These are phyloP conservation scores for Cylas formicarius DNA, from an alignment of 1,140 invertebrate genomes.

Conservation along the genomic window DNA sequence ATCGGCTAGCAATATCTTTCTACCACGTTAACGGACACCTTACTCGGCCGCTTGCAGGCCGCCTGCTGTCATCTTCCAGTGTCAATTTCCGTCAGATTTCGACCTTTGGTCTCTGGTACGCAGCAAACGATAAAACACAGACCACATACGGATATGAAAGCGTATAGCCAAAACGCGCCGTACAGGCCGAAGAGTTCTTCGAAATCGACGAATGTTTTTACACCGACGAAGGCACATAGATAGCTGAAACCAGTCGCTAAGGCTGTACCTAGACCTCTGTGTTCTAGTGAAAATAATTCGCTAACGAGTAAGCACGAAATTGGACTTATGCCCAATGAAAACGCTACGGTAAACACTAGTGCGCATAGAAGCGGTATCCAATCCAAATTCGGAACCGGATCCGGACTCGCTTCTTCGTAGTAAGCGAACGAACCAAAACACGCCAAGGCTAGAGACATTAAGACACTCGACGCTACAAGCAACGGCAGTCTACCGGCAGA, in stretches of 20 bases:
- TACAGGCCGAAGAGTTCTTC: slow-evolving; percentile 67
- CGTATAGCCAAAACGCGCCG: slow-evolving; percentile 84
- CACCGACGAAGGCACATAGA: slow-evolving; percentile 79
- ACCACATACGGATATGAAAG: slow-evolving; percentile 72
- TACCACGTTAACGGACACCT: slow-evolving; percentile 31
- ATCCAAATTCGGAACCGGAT: slow-evolving; percentile 47
- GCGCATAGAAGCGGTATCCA: slow-evolving; percentile 79
- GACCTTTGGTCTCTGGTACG: slow-evolving; percentile 86
- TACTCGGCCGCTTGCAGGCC: slow-evolving; percentile 22
- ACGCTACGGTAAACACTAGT: slow-evolving; percentile 72
- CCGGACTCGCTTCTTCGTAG: slow-evolving; percentile 52
- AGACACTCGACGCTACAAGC: slow-evolving; percentile 69
- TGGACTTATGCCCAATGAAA: slow-evolving; percentile 81
- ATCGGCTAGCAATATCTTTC: slow-evolving; percentile 32
- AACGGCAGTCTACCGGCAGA: slow-evolving; percentile 68
- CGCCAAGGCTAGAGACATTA: slow-evolving; percentile 73
- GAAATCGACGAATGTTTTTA: slow-evolving; percentile 81
- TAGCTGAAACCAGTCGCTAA: slow-evolving; percentile 81
- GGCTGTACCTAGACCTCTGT: slow-evolving; percentile 73
- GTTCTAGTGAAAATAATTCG: slow-evolving; percentile 80
- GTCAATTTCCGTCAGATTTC: slow-evolving; percentile 81
- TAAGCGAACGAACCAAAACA: slow-evolving; percentile 76
- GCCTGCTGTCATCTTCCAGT: slow-evolving; percentile 41
- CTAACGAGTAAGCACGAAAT: slow-evolving; percentile 83
- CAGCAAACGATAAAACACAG: slow-evolving; percentile 76